These are phyloP conservation scores for Platyura marginata DNA, from an alignment of 1,140 invertebrate genomes.

Conservation along the genomic window DNA sequence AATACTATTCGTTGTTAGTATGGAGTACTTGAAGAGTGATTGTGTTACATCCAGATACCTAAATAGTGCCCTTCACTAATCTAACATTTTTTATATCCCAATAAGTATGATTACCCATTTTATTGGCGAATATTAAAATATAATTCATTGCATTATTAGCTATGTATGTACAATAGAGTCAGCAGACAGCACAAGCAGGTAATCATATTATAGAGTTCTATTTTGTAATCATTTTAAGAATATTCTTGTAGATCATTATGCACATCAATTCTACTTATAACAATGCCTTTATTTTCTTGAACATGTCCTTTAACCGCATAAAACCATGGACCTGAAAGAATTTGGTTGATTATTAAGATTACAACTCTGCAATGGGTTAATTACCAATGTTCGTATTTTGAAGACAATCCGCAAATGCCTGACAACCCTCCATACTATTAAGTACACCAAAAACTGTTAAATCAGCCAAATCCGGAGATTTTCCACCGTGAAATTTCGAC, in stretches of 20 bases:
- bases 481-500: constrained; percentile 64
- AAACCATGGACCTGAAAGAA: background rate
- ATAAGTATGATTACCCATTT: no score
- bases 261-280: background rate
- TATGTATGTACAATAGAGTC: background rate
- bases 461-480: constrained; percentile 80
- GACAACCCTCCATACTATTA: constrained; percentile 87
- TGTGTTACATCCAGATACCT: no score
- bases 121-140: background rate
- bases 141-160: background rate
- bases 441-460: constrained; percentile 85
- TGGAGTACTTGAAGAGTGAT: no score
- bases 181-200: no score
- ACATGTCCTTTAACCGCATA: background rate
- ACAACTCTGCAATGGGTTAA: no score
- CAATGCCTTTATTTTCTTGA: background rate
- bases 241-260: background rate
- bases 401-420: constrained; percentile 70
- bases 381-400: constrained; percentile 48
- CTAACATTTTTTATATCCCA: no score
- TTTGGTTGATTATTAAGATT: background rate
- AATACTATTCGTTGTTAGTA: no score
- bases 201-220: no score
- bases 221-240: background rate
- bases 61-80: no score